Evolutionary conservation across 2,113 vertebrate genomes (phyloP), one percentile per base, ranked within the genome.

Genomic region (Geococcyx californianus): DNA sequence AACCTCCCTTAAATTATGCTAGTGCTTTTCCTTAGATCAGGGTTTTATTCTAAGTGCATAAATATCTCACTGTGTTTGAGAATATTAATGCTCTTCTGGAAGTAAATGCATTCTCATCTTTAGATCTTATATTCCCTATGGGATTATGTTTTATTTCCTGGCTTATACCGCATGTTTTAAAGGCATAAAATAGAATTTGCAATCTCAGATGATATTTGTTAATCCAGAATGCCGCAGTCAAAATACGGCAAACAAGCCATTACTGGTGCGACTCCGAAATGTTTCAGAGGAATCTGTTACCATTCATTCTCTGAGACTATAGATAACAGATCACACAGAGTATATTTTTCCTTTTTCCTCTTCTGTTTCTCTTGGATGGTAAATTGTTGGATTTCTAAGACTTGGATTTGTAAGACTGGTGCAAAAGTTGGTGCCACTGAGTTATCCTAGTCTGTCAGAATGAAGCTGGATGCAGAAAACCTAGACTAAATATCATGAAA

Each of bases 1-100:
- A 90, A 49, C 5, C 25, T 54, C 34, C 51, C 24, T 80, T 77
- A 86, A 80, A 74, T 3, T 52, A 77, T n/a, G 21, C 10, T 81
- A 44, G n/a, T 88, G 19, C 33, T 76, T 94, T 91, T 86, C 11
- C 24, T 88, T 85, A 80, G 42, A 73, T 73, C 42, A 62, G 38
- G 33, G 84, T 86, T 87, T 90, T 87, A 91, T 73, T 73, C 51
- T 73, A 80, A 82, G 47, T 51, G 31, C 38, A 56, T 26, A 88
- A 29, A 77, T 76, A 20, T 73, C 55, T 55, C 52, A 47, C 42
- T 68, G 2, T 56, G 55, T 36, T 90, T 33, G 33, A 55, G 33
- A 94, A 93, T 94, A 86, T 88, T 80, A 91, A 93, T 44, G 85
- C 21, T 62, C 33, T 36, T 73, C 45, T 83, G 47, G n/a, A 87